phyloP scores from a whole-genome alignment of 2,888 invertebrate genomes.

The Meghimatium bilineatum region DNA sequence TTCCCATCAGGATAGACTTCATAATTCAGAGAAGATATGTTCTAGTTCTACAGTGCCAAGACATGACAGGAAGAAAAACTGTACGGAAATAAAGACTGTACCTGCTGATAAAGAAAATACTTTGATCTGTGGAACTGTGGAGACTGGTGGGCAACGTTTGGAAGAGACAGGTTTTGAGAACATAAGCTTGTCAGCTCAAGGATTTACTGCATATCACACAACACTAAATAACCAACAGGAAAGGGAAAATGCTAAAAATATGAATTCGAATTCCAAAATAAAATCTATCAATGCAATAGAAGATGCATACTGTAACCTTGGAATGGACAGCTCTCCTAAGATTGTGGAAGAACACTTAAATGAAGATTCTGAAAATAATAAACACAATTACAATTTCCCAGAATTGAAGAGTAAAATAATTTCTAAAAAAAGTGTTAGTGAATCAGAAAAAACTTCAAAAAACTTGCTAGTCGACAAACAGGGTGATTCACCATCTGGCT shows the following conservation, averaged over 20 bases:
- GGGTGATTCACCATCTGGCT: background rate
- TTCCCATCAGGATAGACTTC: background rate
- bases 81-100: too few species aligned
- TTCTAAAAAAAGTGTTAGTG: background rate
- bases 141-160: background rate
- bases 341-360: background rate
- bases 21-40: background rate
- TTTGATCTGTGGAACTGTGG: background rate
- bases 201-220: background rate
- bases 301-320: background rate
- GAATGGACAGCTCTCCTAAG: background rate
- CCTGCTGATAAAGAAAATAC: background rate
- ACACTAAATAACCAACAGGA: background rate
- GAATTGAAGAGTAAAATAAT: background rate
- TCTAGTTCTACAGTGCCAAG: background rate
- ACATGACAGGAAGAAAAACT: background rate
- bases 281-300: background rate
- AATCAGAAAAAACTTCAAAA: background rate
- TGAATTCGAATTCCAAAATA: conserved; percentile 6
- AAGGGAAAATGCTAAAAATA: background rate
- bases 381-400: background rate
- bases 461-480: too few species aligned
- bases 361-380: background rate
- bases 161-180: background rate
- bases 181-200: background rate